Conservation (phyloP, 2,888 invertebrate genomes). For the Nomada ruficornis region DNA sequence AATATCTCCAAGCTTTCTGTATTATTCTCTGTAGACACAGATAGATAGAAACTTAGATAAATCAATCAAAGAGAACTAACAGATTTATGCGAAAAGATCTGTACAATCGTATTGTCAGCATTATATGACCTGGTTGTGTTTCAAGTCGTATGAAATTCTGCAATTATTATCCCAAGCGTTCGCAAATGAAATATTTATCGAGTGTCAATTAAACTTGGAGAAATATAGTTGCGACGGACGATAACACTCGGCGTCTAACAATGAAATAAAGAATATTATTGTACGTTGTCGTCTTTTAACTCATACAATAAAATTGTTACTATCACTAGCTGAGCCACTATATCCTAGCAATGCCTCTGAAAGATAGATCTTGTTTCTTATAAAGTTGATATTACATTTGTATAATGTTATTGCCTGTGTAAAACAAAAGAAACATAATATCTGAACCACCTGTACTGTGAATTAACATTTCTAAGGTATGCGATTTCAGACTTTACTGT, state of each 20-base stretch:
- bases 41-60: neutral
- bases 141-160: conserved; percentile 12
- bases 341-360: conserved; percentile 16
- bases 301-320: conserved; percentile 28
- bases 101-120: neutral
- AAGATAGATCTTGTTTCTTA: conserved; percentile 11
- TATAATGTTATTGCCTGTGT: conserved; percentile 20
- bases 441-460: neutral
- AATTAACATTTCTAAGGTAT: conserved; percentile 14
- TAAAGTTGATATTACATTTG: conserved; percentile 17
- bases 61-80: conserved; percentile 15
- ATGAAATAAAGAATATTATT: conserved; percentile 4
- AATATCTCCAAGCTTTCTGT: conserved; percentile 18
- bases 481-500: neutral
- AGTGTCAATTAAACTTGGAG: conserved; percentile 54
- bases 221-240: conserved; percentile 16
- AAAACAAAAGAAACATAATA: neutral
- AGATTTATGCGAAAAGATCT: conserved; percentile 10
- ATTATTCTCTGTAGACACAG: neutral
- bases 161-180: conserved; percentile 18
- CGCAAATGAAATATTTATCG: conserved; percentile 19
- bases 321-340: conserved; percentile 2
- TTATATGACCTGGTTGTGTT: conserved; percentile 28
- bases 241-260: conserved; percentile 36
- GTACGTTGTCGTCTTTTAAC: conserved; percentile 18